Evolutionary conservation across 92 coral and sea anemone species (phyloP).

Genomic region (Porites cylindrica): DNA sequence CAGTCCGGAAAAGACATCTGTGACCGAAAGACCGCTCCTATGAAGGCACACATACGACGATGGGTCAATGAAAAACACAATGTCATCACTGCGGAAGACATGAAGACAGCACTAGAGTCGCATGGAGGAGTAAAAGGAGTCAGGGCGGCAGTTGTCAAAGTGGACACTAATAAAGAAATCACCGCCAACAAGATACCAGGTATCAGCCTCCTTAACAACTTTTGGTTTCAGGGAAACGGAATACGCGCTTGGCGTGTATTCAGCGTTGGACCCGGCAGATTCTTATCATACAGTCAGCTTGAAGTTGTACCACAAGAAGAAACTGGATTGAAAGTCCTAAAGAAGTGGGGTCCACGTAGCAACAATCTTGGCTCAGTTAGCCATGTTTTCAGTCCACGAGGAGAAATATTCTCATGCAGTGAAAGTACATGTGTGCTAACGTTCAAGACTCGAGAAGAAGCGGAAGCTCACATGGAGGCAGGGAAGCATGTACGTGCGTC

Average conservation of each 20-base stretch:
- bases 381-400: background rate
- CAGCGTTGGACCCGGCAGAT: conserved; percentile 28
- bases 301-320: conserved; percentile 5
- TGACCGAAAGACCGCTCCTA: too few relatives aligned
- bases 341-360: conserved; percentile 25
- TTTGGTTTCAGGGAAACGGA: too few relatives aligned
- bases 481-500: conserved; percentile 45
- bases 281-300: background rate
- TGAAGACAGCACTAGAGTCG: too few relatives aligned
- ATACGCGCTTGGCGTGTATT: conserved; percentile 38
- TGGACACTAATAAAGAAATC: conserved; percentile 34
- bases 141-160: conserved; percentile 46
- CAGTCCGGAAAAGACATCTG: too few relatives aligned
- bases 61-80: too few relatives aligned
- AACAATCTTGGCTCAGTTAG: conserved; percentile 26
- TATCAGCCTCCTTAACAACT: too few relatives aligned
- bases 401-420: conserved; percentile 46
- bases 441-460: conserved; percentile 56
- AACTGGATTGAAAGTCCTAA: conserved; percentile 9
- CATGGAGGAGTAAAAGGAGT: conserved; percentile 60
- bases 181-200: conserved; percentile 40
- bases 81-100: too few relatives aligned
- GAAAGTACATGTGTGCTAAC: conserved; percentile 54
- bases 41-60: too few relatives aligned
- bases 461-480: conserved; percentile 68